phyloP scores from a whole-genome alignment of 1,140 invertebrate genomes.

The Aphaenogaster rudis region DNA sequence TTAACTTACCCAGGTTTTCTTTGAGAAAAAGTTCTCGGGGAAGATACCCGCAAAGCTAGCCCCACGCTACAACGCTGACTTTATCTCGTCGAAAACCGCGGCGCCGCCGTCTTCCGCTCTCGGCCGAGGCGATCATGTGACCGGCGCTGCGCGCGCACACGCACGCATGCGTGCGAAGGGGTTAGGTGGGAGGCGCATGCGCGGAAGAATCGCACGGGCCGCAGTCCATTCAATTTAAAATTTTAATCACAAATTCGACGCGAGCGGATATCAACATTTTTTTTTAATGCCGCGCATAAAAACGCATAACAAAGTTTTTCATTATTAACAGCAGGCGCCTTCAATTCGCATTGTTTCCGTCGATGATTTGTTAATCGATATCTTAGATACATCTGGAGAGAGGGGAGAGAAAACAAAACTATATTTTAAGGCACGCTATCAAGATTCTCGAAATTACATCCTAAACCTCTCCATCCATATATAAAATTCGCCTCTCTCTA shows the following conservation, averaged over 20 bases:
- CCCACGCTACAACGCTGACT: background rate
- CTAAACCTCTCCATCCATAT: background rate
- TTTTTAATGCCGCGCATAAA: background rate
- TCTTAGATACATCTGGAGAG: background rate
- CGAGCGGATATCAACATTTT: background rate
- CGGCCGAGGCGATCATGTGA: background rate
- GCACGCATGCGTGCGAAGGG: background rate
- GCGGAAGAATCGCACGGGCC: background rate
- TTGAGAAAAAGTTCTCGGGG: background rate
- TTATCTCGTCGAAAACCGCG: background rate
- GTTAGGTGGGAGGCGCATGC: background rate
- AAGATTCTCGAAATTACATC: background rate
- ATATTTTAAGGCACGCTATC: background rate
- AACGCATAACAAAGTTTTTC: background rate
- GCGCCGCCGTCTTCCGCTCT: background rate
- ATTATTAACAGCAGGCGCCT: background rate
- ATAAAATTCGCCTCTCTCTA: background rate
- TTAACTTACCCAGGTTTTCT: background rate
- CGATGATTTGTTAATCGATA: background rate
- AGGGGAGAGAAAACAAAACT: background rate
- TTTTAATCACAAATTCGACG: background rate
- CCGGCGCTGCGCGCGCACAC: background rate
- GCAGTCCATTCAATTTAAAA: background rate
- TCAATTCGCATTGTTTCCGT: background rate
- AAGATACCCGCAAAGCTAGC: background rate